Evolutionary conservation across 2,888 invertebrate species (phyloP), one percentile per base, ranked within the genome.

Genomic region (Calameuta filiformis): DNA sequence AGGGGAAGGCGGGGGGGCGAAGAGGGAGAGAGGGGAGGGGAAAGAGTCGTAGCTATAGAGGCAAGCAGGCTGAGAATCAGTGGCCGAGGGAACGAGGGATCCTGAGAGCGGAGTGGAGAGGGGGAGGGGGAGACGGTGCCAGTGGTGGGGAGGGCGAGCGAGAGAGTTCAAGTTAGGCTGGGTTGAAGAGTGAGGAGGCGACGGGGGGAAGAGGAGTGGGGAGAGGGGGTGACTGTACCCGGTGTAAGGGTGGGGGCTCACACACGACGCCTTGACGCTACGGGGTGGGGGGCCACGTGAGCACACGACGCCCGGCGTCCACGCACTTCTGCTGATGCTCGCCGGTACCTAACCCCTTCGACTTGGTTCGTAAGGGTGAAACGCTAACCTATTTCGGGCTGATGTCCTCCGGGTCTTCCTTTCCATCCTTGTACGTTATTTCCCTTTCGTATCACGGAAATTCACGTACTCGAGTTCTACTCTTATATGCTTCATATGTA

Each of bases 271-370:
- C 74, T 74, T 35, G 73, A 69, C 69, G 69, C 11, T 15, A 56
- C 15, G 81, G 82, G 83, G 85, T 80, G 82, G 83, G 86, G 85
- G 84, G 85, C 87, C 88, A 89, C 89, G 88, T 88, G 89, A 89
- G 87, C 85, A 83, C 82, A 75, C 86, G 85, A 87, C 86, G 85
- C 34, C 71, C 33, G 71, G 34, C 85, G 83, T 83, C 85, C 82
- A 84, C 86, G 84, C 85, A 83, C 81, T 80, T 77, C 81, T 81
- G 77, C 23, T 23, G 56, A 23, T 56, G 56, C 9, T 56, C 15
- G 56, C 81, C 75, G 75, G 79, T 79, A 35, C 82, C 68, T 77
- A 77, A 79, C 75, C 79, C 83, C 77, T 77, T 75, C 78, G 73
- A 35, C 69, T 76, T 77, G 73, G 73, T 76, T 76, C 35, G 37